Evolutionary conservation across 2,113 vertebrate genomes (phyloP).

Genomic region (Oreochromis aureus): DNA sequence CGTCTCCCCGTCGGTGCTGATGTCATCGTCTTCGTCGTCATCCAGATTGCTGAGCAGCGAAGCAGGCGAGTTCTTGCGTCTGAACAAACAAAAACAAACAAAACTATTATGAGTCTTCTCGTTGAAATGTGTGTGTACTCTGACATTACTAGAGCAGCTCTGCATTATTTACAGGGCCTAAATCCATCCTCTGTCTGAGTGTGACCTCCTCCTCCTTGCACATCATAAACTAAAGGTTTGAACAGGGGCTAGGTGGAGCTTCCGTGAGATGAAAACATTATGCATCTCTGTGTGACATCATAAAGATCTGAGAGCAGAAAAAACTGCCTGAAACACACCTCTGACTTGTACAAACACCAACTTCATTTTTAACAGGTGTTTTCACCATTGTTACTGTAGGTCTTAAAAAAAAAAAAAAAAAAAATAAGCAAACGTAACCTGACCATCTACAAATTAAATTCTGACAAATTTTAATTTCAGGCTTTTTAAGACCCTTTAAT

Average conservation of each 20-base stretch:
- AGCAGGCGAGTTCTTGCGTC: slow-evolving; percentile 82
- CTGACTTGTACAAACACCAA: not conserved
- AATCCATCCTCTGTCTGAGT: not conserved
- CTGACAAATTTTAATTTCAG: not conserved
- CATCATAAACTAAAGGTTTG: not conserved
- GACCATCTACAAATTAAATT: not conserved
- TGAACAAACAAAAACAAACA: slow-evolving; percentile 17
- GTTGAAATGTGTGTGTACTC: not conserved
- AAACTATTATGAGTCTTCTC: not conserved
- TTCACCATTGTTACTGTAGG: not conserved
- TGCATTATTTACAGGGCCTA: not conserved
- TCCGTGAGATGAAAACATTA: not conserved
- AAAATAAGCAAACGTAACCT: not conserved
- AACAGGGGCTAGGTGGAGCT: not conserved
- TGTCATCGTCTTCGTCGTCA: slow-evolving; percentile 74
- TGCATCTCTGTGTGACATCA: not conserved
- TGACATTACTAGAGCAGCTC: not conserved
- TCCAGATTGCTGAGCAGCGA: slow-evolving; percentile 79
- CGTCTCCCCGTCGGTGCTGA: slow-evolving; percentile 87
- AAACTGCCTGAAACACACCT: not conserved
- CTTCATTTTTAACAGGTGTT: not conserved
- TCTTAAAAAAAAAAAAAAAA: not conserved
- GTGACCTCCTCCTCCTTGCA: not conserved
- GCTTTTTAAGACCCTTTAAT: not conserved
- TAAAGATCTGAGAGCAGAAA: not conserved